These are phyloP conservation scores for Lophotis ruficrista DNA, from an alignment of 2,113 vertebrate genomes.

Conservation along the genomic window DNA sequence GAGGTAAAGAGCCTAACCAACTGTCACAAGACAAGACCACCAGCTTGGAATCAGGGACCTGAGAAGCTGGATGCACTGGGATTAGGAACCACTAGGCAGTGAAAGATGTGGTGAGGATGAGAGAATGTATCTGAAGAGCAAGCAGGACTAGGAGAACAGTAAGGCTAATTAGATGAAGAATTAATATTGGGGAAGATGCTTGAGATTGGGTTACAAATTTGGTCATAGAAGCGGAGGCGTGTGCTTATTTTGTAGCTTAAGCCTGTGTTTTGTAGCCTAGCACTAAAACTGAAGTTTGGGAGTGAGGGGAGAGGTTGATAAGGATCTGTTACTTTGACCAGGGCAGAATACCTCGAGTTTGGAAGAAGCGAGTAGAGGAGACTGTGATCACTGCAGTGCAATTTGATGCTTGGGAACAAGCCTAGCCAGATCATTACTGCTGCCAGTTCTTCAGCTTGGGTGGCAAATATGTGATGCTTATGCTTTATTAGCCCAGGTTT, in stretches of 20 bases:
- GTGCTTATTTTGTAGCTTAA: not conserved
- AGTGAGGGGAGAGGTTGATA: not conserved
- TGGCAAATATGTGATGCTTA: not conserved
- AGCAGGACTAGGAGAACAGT: not conserved
- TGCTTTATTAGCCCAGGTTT: not conserved
- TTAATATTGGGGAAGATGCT: not conserved
- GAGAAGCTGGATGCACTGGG: not conserved
- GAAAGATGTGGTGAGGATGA: accelerated
- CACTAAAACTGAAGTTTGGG: not conserved
- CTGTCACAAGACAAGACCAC: not conserved
- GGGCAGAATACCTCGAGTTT: not conserved
- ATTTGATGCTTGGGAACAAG: constrained; percentile 23
- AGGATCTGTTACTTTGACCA: not conserved
- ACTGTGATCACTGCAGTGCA: not conserved
- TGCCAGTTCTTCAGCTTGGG: not conserved
- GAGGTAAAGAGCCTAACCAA: not conserved
- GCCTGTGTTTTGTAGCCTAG: not conserved
- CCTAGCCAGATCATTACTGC: not conserved
- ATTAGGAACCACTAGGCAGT: not conserved
- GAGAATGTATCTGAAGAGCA: not conserved
- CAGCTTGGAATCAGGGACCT: not conserved
- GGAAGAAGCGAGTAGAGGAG: not conserved
- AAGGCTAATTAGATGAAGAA: not conserved
- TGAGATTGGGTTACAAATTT: not conserved
- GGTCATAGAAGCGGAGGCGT: not conserved